Conservation (phyloP, 2,888 invertebrate species). For the Dicyrtoma fusca region DNA sequence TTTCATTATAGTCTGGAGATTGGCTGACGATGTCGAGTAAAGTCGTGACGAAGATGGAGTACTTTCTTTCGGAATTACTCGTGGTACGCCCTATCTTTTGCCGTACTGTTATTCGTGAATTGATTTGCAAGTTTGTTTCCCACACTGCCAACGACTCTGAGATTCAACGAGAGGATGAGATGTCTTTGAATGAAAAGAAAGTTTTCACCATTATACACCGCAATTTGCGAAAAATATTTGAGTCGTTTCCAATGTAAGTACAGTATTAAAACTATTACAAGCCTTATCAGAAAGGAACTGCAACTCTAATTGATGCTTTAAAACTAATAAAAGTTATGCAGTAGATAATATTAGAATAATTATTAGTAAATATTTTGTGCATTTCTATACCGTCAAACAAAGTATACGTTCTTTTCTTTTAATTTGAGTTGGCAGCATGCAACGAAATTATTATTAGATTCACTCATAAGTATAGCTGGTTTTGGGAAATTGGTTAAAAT, state of each 20-base stretch:
- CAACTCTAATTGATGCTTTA: no score
- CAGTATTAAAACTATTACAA: constrained; percentile 73
- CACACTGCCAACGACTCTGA: not conserved
- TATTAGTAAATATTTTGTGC: no score
- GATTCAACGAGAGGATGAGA: not conserved
- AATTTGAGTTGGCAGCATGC: no score
- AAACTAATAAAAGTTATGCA: no score
- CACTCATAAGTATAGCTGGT: no score
- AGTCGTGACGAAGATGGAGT: constrained; percentile 42
- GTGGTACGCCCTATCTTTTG: constrained; percentile 43
- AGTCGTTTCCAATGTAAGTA: constrained; percentile 62
- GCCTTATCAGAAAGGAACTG: constrained; percentile 69
- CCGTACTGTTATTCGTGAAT: constrained; percentile 35
- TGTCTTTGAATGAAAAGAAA: constrained; percentile 37
- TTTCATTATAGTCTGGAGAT: no score
- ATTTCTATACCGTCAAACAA: no score
- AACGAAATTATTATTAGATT: no score
- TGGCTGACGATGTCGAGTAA: constrained; percentile 44
- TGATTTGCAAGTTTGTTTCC: constrained; percentile 39
- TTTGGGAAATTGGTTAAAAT: no score
- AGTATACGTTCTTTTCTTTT: no score
- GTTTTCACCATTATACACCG: constrained; percentile 43
- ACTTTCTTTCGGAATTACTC: constrained; percentile 43
- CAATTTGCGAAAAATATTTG: constrained; percentile 40
- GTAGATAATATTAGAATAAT: no score